These are phyloP conservation scores for Ferrisia virgata DNA, from an alignment of 2,888 invertebrate genomes.

Conservation along the genomic window DNA sequence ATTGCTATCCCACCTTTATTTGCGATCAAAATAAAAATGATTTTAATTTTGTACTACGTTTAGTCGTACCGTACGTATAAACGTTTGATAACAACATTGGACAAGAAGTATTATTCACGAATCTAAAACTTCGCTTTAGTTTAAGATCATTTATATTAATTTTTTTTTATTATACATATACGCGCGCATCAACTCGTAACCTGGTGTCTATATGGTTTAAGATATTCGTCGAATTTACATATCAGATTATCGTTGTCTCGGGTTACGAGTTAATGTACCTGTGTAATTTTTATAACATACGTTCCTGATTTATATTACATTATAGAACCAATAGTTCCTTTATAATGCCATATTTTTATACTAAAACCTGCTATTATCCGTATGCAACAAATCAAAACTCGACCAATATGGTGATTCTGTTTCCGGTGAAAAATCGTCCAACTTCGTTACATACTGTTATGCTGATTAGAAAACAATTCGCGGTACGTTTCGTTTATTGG, in stretches of 20 bases:
- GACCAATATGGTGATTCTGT: constrained; percentile 14
- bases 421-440: background rate
- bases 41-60: background rate
- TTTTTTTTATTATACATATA: background rate
- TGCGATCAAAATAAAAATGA: background rate
- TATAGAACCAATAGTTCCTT: constrained; percentile 45
- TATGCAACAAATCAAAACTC: constrained; percentile 9
- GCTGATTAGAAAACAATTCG: background rate
- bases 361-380: constrained; percentile 17
- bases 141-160: background rate
- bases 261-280: constrained; percentile 16
- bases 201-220: background rate
- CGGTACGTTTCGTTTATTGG: background rate
- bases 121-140: constrained; percentile 8
- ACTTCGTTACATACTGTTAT: background rate
- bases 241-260: constrained; percentile 22
- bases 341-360: constrained; percentile 44
- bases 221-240: constrained; percentile 27
- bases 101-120: background rate
- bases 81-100: background rate
- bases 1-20: background rate
- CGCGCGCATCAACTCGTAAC: constrained; percentile 14
- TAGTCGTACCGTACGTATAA: too few species aligned
- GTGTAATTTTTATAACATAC: constrained; percentile 27
- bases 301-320: constrained; percentile 43